These are phyloP conservation scores for Drosophila recens DNA, from an alignment of 2,888 invertebrate species.

Conservation along the genomic window DNA sequence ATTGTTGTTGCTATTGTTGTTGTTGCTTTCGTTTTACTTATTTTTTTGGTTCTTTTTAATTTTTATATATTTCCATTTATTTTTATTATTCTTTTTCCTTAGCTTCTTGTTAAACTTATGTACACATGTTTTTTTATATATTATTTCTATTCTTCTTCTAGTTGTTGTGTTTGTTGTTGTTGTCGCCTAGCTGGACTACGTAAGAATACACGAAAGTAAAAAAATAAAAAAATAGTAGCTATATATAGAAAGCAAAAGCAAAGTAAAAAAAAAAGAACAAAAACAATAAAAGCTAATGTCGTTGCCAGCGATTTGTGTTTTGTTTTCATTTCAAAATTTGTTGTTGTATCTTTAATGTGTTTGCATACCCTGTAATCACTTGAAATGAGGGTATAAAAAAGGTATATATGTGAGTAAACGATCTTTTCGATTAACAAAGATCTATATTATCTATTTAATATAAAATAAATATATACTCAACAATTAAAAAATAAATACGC, in stretches of 20 bases:
- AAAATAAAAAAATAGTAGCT: conserved; percentile 15
- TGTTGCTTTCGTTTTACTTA: conserved; percentile 18
- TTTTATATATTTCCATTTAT: conserved; percentile 10
- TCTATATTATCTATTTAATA: background rate
- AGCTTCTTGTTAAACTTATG: conserved; percentile 13
- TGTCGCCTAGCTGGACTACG: conserved; percentile 51
- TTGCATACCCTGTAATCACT: conserved; percentile 13
- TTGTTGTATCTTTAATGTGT: conserved; percentile 21
- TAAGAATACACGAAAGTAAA: conserved; percentile 45
- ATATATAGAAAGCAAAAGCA: conserved; percentile 53
- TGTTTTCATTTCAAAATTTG: conserved; percentile 22
- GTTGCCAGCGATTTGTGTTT: conserved; percentile 44
- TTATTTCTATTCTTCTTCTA: conserved; percentile 16
- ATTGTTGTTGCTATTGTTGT: conserved; percentile 6
- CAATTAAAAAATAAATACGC: too few species aligned
- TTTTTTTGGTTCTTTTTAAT: conserved; percentile 5
- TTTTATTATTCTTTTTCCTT: conserved; percentile 14
- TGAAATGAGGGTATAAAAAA: background rate
- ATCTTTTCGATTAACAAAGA: background rate
- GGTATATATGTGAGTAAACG: too few species aligned
- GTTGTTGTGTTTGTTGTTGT: conserved; percentile 7
- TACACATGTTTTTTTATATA: conserved; percentile 10
- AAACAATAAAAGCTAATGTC: conserved; percentile 31
- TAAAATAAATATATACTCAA: too few species aligned
- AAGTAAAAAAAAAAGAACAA: conserved; percentile 5